Base-by-base conservation (phyloP, 2,113 vertebrate species). In the Mustelus asterias region DNA sequence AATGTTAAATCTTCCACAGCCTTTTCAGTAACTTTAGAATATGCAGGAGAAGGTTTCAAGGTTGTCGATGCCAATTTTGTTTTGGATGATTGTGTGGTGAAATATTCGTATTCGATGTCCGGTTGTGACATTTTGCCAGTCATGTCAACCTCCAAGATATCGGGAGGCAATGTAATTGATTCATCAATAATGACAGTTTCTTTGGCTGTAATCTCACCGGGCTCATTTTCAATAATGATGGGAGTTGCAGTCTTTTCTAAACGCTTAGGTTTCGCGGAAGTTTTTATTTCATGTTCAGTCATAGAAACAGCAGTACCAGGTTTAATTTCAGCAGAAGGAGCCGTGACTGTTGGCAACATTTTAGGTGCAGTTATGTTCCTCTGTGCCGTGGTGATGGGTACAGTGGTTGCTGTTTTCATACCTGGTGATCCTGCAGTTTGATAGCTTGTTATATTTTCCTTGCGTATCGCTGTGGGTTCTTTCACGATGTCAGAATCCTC, bases 31-130 rank as follows among this genome's bases (percentile, higher is more conserved):
- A 5, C 41, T 70, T 16, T 54, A 54, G 41, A 29, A 22, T 26
- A 3, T 24, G 67, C 41, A 95, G 26, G 10, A 48, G 94, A 76
- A 76, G 94, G 67, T 54, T 95, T 76, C 54, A 29, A 72, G 69
- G 41, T 69, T 95, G 94, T 11, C 14, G 94, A 29, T 13, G 48
- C 67, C 65, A 94, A 24, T 58, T 70, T 95, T 72, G 69, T 72
- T 95, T 96, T 24, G 3, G 96, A 89, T 54, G 96, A 96, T 95
- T 97, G 96, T 0, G 97, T 97, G 93, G 97, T 97, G 94, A 98
- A 97, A 97, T 98, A 98, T 83, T 98, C 98, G 72, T 95, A 96
- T 96, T 97, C 98, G 0, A 98, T 97, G 60, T 98, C 98, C 11
- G 96, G 96, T 97, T 97, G 97, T 37, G 94, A 92, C 85, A 76